A percentile compares a stretch with the other conserved stretches of the same genome.
Conservation (phyloP, 2,888 invertebrate species). For the Brachycybe producta region DNA sequence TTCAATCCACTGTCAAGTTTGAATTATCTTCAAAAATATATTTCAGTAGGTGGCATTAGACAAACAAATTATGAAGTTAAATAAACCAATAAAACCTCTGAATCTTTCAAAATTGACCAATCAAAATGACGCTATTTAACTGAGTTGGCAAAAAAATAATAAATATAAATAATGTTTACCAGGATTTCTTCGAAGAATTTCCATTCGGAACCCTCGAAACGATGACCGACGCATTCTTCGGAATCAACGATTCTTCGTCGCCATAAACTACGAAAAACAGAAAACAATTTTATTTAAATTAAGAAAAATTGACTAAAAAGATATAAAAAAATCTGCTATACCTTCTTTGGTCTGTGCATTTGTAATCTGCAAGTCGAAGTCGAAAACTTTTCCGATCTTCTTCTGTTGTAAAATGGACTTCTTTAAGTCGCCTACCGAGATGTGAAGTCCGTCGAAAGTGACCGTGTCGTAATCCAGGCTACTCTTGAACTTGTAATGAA, state of each 20-base stretch:
- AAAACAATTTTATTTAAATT: no score
- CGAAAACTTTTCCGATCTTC: conserved; percentile 79
- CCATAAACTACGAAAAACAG: conserved; percentile 68
- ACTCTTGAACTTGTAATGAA: conserved; percentile 98
- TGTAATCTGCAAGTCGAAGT: conserved; percentile 90
- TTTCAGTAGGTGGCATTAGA: no score
- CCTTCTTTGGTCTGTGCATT: conserved; percentile 97
- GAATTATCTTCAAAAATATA: no score
- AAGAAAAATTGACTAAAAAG: conserved; percentile 7
- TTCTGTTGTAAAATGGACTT: conserved; percentile 90
- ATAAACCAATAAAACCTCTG: no score
- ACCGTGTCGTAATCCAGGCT: conserved; percentile 90
- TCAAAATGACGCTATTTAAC: no score
- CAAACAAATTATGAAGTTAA: no score
- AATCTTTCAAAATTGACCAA: no score
- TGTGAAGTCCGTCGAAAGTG: conserved; percentile 91
- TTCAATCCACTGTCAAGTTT: no score
- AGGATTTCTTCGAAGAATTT: conserved; percentile 28
- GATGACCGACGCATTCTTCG: conserved; percentile 92
- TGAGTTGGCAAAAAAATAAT: no score
- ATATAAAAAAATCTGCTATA: no score
- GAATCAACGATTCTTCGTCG: conserved; percentile 79
- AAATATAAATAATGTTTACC: no score
- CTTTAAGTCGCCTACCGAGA: conserved; percentile 89
- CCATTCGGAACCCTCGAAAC: conserved; percentile 72